These are phyloP conservation scores for Cylas formicarius DNA, from an alignment of 1,140 invertebrate species.

Conservation along the genomic window DNA sequence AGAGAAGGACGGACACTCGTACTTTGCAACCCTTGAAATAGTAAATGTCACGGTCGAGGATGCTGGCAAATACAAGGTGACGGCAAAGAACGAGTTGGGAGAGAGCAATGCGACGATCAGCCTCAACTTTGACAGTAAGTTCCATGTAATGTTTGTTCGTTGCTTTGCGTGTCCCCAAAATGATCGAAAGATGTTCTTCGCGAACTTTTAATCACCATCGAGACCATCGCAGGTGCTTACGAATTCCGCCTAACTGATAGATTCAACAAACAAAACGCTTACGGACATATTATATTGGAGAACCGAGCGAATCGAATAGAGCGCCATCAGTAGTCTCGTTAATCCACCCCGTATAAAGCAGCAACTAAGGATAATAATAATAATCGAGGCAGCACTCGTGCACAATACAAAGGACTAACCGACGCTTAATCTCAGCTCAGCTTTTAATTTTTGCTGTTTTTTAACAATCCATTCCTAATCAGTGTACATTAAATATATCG, in stretches of 20 bases:
- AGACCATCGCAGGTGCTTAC: no score
- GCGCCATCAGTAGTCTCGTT: no score
- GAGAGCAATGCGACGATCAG: slow-evolving; percentile 95
- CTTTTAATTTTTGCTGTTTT: slow-evolving; percentile 43
- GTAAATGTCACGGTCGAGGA: slow-evolving; percentile 92
- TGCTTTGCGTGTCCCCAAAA: slow-evolving; percentile 30
- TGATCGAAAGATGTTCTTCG: slow-evolving; percentile 8
- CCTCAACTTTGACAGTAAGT: slow-evolving; percentile 97
- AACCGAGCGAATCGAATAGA: no score
- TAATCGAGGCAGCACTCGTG: slow-evolving; percentile 41
- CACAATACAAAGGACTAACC: slow-evolving; percentile 43
- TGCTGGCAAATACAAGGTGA: slow-evolving; percentile 95
- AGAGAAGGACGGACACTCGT: slow-evolving; percentile 86
- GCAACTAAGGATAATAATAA: slow-evolving; percentile 31
- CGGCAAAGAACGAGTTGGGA: slow-evolving; percentile 91
- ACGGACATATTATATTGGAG: no score
- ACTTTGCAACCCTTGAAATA: slow-evolving; percentile 86
- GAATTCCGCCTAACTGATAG: no score
- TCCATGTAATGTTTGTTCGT: slow-evolving; percentile 28
- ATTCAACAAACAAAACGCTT: no score
- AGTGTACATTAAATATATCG: slow-evolving; percentile 36
- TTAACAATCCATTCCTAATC: slow-evolving; percentile 40
- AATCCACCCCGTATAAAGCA: no score
- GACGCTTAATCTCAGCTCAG: slow-evolving; percentile 43
- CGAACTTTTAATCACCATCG: no score